Base-by-base conservation (phyloP, 2,888 invertebrate genomes). In the Nasonovia ribisnigri region DNA sequence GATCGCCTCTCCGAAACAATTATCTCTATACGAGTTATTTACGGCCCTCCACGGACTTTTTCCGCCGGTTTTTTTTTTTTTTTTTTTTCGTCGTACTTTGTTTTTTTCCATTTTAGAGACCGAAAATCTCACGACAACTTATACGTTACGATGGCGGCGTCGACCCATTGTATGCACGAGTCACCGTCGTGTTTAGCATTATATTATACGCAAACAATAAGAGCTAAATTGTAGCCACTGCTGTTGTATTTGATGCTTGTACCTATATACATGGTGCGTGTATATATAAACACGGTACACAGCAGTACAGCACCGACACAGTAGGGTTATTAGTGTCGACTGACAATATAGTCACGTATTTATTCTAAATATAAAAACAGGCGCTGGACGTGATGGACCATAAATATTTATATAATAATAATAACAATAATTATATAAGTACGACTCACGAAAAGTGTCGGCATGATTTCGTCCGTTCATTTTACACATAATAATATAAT, bases 1-100 rank as follows among this genome's bases (percentile, higher is more conserved):
- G 91, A 86, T n/a, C 57, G 86, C 46, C 54, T 46, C 43, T 86
- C 91, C n/a, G 24, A 91, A 91, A 91, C 91, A 91, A 91, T 91
- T 87, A 87, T 87, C 92, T 43, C 13, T 26, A 36, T 77, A 60
- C 48, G 67, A 26, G 86, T 92, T 92, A 92, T 87, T 92, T 87
- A 92, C 26, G 46, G 86, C n/a, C 26, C 46, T 84, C 90, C 26
- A 1, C 43, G 24, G 67, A 57, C 54, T 77, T 36, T 26, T 57
- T 51, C 42, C 16, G 1, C 26, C 8, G 67, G 4, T 90, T 67
- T 43, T 90, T 90, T 67, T 11, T 90, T 67, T 43, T 90, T 90
- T 67, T 51, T 43, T 10, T 26, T 51, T 51, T 51, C 3, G 16
- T 51, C 3, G 46, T 51, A 20, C 20, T 51, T 51, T 51, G 24